Evolutionary conservation across 2,888 invertebrate species (phyloP).

Genomic region (Lucinisca nassula): DNA sequence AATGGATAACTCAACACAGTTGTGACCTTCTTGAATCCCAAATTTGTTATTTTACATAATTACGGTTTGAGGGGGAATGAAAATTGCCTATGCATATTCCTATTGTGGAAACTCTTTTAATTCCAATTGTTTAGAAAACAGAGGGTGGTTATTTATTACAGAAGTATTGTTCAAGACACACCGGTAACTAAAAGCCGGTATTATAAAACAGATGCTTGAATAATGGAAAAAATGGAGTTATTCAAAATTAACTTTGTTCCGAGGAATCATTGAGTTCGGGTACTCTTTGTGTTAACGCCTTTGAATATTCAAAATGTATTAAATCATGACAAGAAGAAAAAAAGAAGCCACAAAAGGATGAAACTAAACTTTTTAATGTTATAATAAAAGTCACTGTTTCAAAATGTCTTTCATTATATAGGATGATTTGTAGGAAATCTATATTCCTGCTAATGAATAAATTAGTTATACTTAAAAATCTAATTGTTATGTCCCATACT

Average conservation of each 20-base stretch:
- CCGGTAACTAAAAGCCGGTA: background rate
- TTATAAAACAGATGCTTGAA: constrained; percentile 13
- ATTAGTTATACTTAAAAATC: too few species aligned
- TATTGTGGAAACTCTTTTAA: background rate
- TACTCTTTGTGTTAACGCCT: background rate
- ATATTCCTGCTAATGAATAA: background rate
- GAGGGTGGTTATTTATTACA: background rate
- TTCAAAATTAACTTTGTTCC: background rate
- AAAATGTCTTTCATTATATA: background rate
- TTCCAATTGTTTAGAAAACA: constrained; percentile 4
- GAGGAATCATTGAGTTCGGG: background rate
- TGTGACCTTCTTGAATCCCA: constrained; percentile 61
- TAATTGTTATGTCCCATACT: too few species aligned
- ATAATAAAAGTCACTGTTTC: background rate
- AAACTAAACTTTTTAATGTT: background rate
- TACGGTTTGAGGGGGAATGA: constrained; percentile 52
- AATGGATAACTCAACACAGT: constrained; percentile 60
- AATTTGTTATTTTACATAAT: constrained; percentile 75
- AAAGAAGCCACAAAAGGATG: background rate
- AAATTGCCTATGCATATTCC: constrained; percentile 17
- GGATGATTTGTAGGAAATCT: background rate
- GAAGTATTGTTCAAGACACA: background rate
- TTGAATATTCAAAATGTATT: constrained; percentile 10
- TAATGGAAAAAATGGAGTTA: background rate
- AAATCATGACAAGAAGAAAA: background rate